A percentile compares a stretch with the other conserved stretches of the same genome.
phyloP scores from a whole-genome alignment of 2,113 vertebrate genomes.

The Apodemus sylvaticus region DNA sequence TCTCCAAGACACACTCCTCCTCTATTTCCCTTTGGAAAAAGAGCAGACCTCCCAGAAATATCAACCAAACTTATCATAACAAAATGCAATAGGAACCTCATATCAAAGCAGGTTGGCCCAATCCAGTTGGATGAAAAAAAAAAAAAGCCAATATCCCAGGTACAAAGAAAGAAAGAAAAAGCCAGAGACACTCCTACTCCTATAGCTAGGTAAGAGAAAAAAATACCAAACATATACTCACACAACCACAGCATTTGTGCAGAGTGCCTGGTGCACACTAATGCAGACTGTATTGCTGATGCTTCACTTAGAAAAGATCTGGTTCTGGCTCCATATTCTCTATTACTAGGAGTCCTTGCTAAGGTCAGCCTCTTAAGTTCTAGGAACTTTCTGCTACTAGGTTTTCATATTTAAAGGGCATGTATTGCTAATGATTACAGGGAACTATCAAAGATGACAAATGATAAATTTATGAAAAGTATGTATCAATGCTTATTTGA shows the following conservation, averaged over 20 bases:
- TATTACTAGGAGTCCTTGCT: background rate
- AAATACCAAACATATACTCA: too few species aligned
- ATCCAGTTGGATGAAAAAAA: background rate
- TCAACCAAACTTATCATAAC: background rate
- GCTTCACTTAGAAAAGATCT: background rate
- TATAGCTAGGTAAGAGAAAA: background rate
- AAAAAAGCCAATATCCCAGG: background rate
- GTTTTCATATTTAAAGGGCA: background rate
- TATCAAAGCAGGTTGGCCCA: background rate
- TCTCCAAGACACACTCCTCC: background rate
- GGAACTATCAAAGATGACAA: background rate
- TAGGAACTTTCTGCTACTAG: background rate
- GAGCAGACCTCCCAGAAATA: background rate
- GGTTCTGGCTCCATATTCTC: background rate
- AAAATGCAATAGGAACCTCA: background rate
- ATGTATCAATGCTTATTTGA: background rate
- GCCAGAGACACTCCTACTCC: background rate
- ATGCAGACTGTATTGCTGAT: background rate
- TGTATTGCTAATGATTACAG: background rate
- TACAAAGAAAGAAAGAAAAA: background rate
- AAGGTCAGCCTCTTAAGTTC: background rate
- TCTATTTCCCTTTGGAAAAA: background rate
- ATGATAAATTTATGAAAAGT: background rate
- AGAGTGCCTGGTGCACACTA: background rate
- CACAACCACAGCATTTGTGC: background rate